Percentiles rank a stretch among this genome's conserved stretches.
Conservation (phyloP, 1,140 invertebrate genomes). For the Trachelipus rathkii region DNA sequence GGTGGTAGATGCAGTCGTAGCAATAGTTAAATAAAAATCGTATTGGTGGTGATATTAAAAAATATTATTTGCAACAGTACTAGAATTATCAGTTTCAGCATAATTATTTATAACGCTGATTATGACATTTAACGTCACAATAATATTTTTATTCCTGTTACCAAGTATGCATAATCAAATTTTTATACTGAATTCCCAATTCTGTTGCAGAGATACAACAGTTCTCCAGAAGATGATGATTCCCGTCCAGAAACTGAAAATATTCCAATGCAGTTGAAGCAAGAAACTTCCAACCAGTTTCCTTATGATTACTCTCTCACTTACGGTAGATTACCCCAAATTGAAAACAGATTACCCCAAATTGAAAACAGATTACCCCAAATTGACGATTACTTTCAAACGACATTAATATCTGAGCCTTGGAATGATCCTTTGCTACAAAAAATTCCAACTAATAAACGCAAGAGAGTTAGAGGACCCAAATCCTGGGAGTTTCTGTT, state of each 20-base stretch:
- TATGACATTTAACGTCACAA: too few relatives aligned
- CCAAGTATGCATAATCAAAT: too few relatives aligned
- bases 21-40: too few relatives aligned
- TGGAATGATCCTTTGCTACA: constrained; percentile 19
- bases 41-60: too few relatives aligned
- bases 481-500: constrained; percentile 29
- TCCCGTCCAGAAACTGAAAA: not conserved
- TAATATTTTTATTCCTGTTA: too few relatives aligned
- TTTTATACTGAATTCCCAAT: not conserved
- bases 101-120: too few relatives aligned
- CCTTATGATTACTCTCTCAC: not conserved
- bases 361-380: not conserved
- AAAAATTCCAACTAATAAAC: constrained; percentile 25
- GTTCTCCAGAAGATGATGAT: not conserved
- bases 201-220: constrained; percentile 1
- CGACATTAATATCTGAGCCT: not conserved
- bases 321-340: too few relatives aligned
- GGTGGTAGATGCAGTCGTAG: too few relatives aligned
- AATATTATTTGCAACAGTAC: too few relatives aligned
- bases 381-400: not conserved
- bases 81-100: too few relatives aligned
- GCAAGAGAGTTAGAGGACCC: constrained; percentile 24
- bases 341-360: not conserved
- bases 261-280: not conserved
- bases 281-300: not conserved